Base-by-base conservation (phyloP, 1,140 invertebrate genomes). In the Drosophila repleta region DNA sequence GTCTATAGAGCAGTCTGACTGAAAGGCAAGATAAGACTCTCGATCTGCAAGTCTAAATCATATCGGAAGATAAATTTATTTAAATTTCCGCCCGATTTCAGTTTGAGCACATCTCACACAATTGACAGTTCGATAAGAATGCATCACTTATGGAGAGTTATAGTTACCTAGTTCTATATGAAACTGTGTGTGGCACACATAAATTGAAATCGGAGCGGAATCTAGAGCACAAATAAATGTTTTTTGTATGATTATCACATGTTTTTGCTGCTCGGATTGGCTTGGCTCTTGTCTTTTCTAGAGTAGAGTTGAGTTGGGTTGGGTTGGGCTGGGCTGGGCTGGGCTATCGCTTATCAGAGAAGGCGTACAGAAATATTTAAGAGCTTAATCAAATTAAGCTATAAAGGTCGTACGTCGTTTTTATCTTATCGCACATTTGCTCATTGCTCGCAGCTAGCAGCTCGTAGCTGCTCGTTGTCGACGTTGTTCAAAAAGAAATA, bases 371-470 rank as follows among this genome's bases (percentile, higher is more conserved):
- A 87, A 88, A 88, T 87, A 87, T 88, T 87, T 82, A 74, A 65
- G 76, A 83, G 83, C 83, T 89, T 83, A 88, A 88, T 88, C 79
- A 88, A 88, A 88, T 88, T 88, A 88, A 80, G 83, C 83, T 88
- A 88, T 88, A 88, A 87, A 88, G 84, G 84, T 88, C 83, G 83
- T 87, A 63, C 76, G 74, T 76, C 61, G 75, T 45, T 74, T 77
- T 87, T 87, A 87, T 87, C 82, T 87, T 88, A 87, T 87, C 83
- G 52, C 63, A 0, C 8, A 46, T 15, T n/a, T 17, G 39, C 39
- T 41, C 39, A 10, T 13, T 13, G 18, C 13, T 32, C 18, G 41
- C 56, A 48, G 62, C 17, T 48, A 15, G 41, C 61, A 48, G 62
- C 20, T 48, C 35, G 39, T 41, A 21, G 52, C 24, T 55, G 69